Evolutionary conservation across 2,113 vertebrate genomes (phyloP), one percentile per base, ranked within the genome.

Genomic region (Elachura formosa): DNA sequence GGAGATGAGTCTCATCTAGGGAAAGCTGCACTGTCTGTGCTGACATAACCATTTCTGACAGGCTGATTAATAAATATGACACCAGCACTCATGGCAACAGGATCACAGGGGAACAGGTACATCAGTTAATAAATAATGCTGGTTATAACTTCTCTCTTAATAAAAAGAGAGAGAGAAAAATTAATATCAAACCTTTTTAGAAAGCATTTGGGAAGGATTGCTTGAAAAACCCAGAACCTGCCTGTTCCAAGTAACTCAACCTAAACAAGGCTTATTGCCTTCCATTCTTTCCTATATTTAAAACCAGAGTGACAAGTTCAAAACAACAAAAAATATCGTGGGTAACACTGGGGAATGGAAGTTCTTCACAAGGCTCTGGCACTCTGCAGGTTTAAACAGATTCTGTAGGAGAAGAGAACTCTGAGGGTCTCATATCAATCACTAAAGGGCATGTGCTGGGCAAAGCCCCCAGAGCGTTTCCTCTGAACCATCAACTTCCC

Each of bases 21-120:
- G n/a, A 36, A 83, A 73, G 43, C 78, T 74, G 31, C 48, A 22
- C 29, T 87, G 34, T 51, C 82, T 94, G 64, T 83, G 87, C 59
- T 80, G 78, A 76, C 55, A 94, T 80, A 95, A 85, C 28, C 12
- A 29, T 67, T 96, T 92, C 90, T 92, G 82, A 90, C 85, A 88
- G 85, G 62, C 1, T 84, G 91, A 80, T 87, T 89, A 91, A 91
- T 91, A 96, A 93, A 90, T 90, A 55, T 45, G 89, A 83, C 41
- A 63, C 9, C 41, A 31, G 38, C 54, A 62, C 72, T 91, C 49
- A 31, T 11, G 31, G 71, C 71, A 91, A 29, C 36, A 63, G 38
- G 29, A 79, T 85, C 74, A 71, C 43, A 38, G 2, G 43, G 48
- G 59, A 88, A n/a, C 45, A 66, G 82, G 51, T 59, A 67, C 25